phyloP scores from a whole-genome alignment of 2,888 invertebrate genomes.

The Pandemis corylana region DNA sequence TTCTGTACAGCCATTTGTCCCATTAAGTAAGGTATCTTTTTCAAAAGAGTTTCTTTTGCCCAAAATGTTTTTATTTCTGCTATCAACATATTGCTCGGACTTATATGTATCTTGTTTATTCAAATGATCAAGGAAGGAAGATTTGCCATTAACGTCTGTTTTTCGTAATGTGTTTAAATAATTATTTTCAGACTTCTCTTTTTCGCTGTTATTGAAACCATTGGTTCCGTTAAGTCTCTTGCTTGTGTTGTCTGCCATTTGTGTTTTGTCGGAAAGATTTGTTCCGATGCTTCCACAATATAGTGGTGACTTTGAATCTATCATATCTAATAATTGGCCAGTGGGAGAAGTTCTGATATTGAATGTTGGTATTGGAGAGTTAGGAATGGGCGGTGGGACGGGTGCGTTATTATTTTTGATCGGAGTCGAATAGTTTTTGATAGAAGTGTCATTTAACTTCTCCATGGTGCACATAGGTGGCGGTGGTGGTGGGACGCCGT shows the following conservation, averaged over 20 bases:
- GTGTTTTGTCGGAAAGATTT: conserved; percentile 39
- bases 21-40: conserved; percentile 58
- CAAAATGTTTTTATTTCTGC: conserved; percentile 68
- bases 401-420: conserved; percentile 57
- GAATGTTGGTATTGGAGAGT: conserved; percentile 71
- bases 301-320: conserved; percentile 39
- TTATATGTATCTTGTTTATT: conserved; percentile 59
- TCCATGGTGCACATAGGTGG: conserved; percentile 44
- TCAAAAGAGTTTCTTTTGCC: conserved; percentile 76
- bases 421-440: conserved; percentile 43
- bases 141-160: conserved; percentile 62
- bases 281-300: conserved; percentile 51
- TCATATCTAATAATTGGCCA: conserved; percentile 59
- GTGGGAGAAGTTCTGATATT: conserved; percentile 53
- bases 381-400: conserved; percentile 74
- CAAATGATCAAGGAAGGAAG: conserved; percentile 64
- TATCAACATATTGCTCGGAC: conserved; percentile 63
- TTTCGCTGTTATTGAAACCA: conserved; percentile 65
- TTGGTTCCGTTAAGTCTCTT: conserved; percentile 63
- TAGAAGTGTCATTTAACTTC: conserved; percentile 38
- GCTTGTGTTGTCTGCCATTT: conserved; percentile 53
- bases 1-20: conserved; percentile 50
- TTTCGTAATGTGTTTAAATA: conserved; percentile 63
- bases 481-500: conserved; percentile 47
- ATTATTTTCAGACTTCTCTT: conserved; percentile 65